These are phyloP conservation scores for Catharus bicknelli DNA, from an alignment of 2,113 vertebrate genomes.

Conservation along the genomic window DNA sequence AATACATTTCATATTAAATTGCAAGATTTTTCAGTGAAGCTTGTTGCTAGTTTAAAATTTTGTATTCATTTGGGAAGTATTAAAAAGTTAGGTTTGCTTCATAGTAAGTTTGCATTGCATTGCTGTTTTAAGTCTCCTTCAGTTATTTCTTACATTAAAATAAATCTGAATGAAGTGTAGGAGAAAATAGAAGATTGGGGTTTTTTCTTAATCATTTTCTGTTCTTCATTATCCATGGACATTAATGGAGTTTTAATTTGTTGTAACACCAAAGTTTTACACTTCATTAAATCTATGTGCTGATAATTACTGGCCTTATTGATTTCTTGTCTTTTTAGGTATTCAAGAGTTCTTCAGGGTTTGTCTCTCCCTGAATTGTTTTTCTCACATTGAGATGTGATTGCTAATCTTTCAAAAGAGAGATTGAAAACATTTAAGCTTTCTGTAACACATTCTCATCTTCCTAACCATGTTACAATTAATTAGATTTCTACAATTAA, in stretches of 20 bases:
- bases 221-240: conserved; percentile 34
- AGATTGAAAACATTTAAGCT: conserved; percentile 30
- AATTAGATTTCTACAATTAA: conserved; percentile 43
- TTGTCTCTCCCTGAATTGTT: conserved; percentile 48
- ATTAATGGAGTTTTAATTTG: conserved; percentile 66
- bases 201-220: neutral
- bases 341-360: conserved; percentile 39
- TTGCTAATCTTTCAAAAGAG: conserved; percentile 34
- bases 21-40: conserved; percentile 7
- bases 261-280: conserved; percentile 50
- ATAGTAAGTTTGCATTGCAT: neutral
- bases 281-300: conserved; percentile 43
- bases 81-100: neutral
- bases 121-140: neutral
- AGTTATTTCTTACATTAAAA: neutral
- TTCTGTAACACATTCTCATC: conserved; percentile 17
- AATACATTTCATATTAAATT: conserved; percentile 14
- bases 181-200: neutral
- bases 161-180: neutral
- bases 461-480: conserved; percentile 19
- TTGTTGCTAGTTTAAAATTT: conserved; percentile 23
- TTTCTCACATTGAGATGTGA: conserved; percentile 31
- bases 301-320: conserved; percentile 27
- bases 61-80: neutral
- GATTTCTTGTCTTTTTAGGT: conserved; percentile 56